Conservation (phyloP, 2,888 invertebrate genomes). For the Platycheirus albimanus region DNA sequence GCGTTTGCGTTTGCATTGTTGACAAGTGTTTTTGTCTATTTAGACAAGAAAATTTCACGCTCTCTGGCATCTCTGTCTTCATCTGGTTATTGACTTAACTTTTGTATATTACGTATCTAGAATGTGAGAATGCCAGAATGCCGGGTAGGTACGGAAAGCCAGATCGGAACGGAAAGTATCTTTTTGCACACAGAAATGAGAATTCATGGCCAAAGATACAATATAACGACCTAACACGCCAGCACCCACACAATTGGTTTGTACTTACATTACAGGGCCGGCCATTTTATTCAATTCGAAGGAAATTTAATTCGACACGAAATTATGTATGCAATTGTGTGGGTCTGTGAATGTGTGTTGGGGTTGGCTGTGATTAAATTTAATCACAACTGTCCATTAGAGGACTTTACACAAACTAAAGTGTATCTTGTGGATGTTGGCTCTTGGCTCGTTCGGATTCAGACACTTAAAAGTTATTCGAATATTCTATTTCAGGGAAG, state of each 20-base stretch:
- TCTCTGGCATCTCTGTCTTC: background rate
- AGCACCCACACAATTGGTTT: constrained; percentile 25
- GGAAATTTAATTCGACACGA: constrained; percentile 4
- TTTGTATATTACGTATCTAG: too few species aligned
- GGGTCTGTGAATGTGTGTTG: constrained; percentile 2
- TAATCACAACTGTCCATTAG: constrained; percentile 62
- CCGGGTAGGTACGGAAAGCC: background rate
- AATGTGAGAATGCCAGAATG: too few species aligned
- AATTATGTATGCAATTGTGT: background rate
- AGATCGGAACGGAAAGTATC: background rate
- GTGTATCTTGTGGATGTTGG: background rate
- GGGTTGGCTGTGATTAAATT: constrained; percentile 60
- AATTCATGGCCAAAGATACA: constrained; percentile 15
- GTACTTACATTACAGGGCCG: constrained; percentile 17
- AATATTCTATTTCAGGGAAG: background rate
- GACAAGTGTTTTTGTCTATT: constrained; percentile 55
- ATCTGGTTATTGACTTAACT: constrained; percentile 12
- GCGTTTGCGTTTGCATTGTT: constrained; percentile 21
- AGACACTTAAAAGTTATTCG: constrained; percentile 25
- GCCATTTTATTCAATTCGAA: constrained; percentile 23
- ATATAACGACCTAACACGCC: constrained; percentile 17
- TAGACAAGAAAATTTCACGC: constrained; percentile 21
- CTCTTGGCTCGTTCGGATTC: constrained; percentile 15
- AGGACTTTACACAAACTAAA: constrained; percentile 15
- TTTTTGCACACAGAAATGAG: background rate